A percentile compares a stretch with the other conserved stretches of the same genome.
Conservation (phyloP, 2,888 invertebrate genomes). For the Melinaea marsaeus region DNA sequence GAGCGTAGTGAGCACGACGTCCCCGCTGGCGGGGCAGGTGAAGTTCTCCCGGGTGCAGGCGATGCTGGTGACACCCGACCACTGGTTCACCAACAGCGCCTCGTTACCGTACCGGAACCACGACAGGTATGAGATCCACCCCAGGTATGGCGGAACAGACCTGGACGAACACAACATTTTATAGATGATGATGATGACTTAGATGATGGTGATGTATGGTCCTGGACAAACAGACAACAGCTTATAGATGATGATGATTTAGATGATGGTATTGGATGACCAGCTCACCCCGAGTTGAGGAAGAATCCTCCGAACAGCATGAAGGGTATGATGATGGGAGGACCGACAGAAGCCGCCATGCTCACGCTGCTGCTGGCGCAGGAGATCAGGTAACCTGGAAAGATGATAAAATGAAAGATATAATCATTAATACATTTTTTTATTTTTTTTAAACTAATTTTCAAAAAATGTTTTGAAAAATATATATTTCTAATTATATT, state of each 20-base stretch:
- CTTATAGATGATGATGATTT: no score
- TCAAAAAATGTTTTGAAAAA: no score
- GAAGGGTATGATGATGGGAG: slow-evolving; percentile 95
- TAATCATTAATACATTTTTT: no score
- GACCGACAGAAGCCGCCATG: slow-evolving; percentile 93
- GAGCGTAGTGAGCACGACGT: slow-evolving; percentile 85
- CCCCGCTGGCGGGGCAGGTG: slow-evolving; percentile 87
- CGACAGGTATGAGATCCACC: slow-evolving; percentile 92
- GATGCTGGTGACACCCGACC: slow-evolving; percentile 87
- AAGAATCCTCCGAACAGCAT: slow-evolving; percentile 97
- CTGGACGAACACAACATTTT: slow-evolving; percentile 52
- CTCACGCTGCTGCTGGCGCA: slow-evolving; percentile 89
- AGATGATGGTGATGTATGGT: no score
- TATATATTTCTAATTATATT: no score
- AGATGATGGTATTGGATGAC: background rate
- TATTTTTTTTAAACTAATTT: no score
- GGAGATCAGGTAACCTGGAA: slow-evolving; percentile 92
- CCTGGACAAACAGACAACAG: no score
- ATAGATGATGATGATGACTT: no score
- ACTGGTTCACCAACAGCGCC: slow-evolving; percentile 92
- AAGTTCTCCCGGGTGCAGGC: slow-evolving; percentile 85
- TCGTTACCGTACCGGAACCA: slow-evolving; percentile 97
- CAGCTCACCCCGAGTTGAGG: slow-evolving; percentile 84
- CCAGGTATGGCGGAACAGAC: slow-evolving; percentile 89
- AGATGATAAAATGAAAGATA: slow-evolving; percentile 1